phyloP scores from a whole-genome alignment of 2,113 vertebrate genomes.

The Arvicanthis niloticus region DNA sequence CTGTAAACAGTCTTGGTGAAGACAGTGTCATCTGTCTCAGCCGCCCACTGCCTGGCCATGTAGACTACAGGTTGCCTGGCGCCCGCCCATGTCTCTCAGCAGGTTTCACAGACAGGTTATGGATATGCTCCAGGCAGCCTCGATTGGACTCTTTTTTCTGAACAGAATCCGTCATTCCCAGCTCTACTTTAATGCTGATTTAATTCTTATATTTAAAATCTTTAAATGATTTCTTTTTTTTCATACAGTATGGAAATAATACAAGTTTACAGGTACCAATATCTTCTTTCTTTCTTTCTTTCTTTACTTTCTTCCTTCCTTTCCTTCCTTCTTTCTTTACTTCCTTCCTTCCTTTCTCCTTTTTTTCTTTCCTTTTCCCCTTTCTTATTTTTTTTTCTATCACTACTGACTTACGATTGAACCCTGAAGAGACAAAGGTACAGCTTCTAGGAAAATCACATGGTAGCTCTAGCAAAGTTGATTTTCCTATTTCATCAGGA shows the following conservation, averaged over 20 bases:
- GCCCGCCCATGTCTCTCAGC: neutral
- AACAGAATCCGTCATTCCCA: slow-evolving; percentile 37
- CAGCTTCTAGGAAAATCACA: slow-evolving; percentile 57
- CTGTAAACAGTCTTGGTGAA: neutral
- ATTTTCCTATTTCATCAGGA: neutral
- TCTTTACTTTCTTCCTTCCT: neutral
- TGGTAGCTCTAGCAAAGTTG: neutral
- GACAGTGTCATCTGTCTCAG: neutral
- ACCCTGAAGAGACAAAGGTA: neutral
- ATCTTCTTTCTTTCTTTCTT: neutral
- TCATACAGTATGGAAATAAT: neutral
- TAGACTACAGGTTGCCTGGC: neutral
- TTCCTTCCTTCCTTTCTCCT: neutral
- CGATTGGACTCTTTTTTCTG: neutral
- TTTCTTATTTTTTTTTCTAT: neutral
- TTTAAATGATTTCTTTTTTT: slow-evolving; percentile 50
- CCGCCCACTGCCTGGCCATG: neutral
- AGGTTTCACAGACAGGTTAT: slow-evolving; percentile 10
- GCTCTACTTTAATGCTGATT: slow-evolving; percentile 23
- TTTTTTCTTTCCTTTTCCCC: neutral
- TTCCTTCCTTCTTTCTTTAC: neutral
- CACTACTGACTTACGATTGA: slow-evolving; percentile 33
- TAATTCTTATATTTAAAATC: slow-evolving; percentile 44
- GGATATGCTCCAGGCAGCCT: neutral
- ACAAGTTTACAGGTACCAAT: neutral